Percentiles rank a stretch among this genome's conserved stretches.
These are phyloP conservation scores for Sinella curviseta DNA, from an alignment of 1,140 invertebrate genomes.

Conservation along the genomic window DNA sequence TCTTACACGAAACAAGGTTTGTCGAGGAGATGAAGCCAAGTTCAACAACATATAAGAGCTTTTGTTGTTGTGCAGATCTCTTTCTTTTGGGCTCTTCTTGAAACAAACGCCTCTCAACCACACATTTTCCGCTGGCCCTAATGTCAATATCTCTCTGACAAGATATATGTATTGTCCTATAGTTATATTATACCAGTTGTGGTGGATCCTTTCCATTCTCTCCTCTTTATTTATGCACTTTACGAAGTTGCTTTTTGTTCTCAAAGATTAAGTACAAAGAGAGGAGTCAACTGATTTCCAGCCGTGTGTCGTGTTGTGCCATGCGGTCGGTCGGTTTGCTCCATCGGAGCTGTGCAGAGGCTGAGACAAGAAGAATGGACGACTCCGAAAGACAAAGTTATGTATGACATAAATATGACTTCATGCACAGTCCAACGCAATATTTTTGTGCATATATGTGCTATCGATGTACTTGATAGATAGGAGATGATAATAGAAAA, in stretches of 20 bases:
- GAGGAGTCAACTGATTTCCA: slow-evolving; percentile 9
- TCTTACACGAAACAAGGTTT: no score
- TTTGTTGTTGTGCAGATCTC: not conserved
- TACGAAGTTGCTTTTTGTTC: not conserved
- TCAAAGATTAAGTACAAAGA: not conserved
- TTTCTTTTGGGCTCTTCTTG: no score
- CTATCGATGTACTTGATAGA: no score
- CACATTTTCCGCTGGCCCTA: not conserved
- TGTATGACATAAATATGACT: not conserved
- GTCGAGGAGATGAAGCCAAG: no score
- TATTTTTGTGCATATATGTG: not conserved
- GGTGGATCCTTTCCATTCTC: not conserved
- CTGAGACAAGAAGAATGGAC: no score
- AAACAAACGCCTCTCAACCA: slow-evolving; percentile 1
- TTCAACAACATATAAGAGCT: no score
- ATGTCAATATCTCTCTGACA: not conserved
- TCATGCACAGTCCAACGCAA: not conserved
- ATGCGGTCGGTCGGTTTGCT: not conserved
- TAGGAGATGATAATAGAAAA: no score
- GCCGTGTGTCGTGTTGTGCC: not conserved
- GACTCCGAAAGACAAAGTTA: slow-evolving; percentile 5
- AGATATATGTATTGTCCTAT: not conserved
- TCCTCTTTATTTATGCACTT: not conserved
- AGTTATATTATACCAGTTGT: not conserved
- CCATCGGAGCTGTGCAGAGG: no score